Evolutionary conservation across 2,797 vertebrate genomes (phyloP), one percentile per base, ranked within the genome.

Genomic region (Setipinna tenuifilis): DNA sequence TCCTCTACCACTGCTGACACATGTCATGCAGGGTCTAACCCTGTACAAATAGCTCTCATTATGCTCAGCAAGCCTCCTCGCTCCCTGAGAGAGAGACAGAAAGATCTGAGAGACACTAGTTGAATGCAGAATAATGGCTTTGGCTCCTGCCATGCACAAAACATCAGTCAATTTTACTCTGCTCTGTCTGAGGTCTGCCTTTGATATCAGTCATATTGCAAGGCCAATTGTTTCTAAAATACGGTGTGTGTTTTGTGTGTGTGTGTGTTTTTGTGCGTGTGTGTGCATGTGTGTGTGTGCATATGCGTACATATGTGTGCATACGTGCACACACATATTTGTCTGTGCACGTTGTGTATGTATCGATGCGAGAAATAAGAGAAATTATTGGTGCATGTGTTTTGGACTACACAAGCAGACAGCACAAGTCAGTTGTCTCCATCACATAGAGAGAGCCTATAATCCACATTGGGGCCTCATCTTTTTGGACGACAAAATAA

Each of bases 81-180:
- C 0, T 16, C 68, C 31, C 6, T 75, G 28, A 35, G 1, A 75
- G 68, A 31, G 28, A 16, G 2, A 16, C 4, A 48, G 3, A 48
- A 3, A 48, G 46, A 48, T 48, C 10, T 48, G 4, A 83, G 83
- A 58, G 62, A 23, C 82, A n/a, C 54, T 46, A 81, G 80, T 83
- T 84, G 59, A 17, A 50, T 57, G 14, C 71, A 31, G 58, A 50
- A 61, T 87, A 87, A 90, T 86, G 65, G 84, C 88, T 90, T 87
- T 58, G 83, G 28, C 81, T 83, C 86, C 86, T 0, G 23, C 57
- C 48, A 58, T 41, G 10, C 0, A 12, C 50, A 31, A 85, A 48
- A 68, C 65, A 57, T 83, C 57, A 17, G 82, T 28, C 82, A 61
- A 80, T n/a, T 41, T 21, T 71, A 57, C 35, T 41, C 23, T 17